Evolutionary conservation across 92 coral and sea anemone genomes (phyloP), one percentile per base, ranked within the genome.

Genomic region (Epizoanthus scotinus): DNA sequence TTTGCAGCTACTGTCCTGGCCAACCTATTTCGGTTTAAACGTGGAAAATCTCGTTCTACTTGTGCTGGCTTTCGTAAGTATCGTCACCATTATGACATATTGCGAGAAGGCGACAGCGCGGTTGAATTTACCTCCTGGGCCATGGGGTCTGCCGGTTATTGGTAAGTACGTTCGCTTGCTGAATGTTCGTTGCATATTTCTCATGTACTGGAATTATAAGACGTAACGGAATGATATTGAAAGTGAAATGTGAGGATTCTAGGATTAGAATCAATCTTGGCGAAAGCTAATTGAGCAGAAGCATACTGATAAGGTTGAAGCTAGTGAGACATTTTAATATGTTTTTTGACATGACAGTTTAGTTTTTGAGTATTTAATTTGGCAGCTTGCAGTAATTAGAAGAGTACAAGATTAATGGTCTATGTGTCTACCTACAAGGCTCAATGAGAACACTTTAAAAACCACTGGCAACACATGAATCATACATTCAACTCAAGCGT

Each of bases 111-210:
- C 20, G 22, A 15, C 44, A 2, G 1, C 24, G 52, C 52, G 14
- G 24, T 12, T 64, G 1, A 64, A 64, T 1, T 19, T 64, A 27
- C 70, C 70, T 14, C 70, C 70, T 17, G 70, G 70, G 0, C 70
- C 70, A 31, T 64, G 70, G 70, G 70, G 70, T 5, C 20, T 64
- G 8, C 70, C 70, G 3, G 38, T 64, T 19, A 64, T 64, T 29
- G 70, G 70, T 64, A 47, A 64, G 70, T 64, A 14, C 2, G 50
- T 44, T 44, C 12, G 8, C 15, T 20, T 15, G n/a, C 21, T 62
- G 31, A 21, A 63, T 12, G 29, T 9, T 63, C 8, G 9, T 1
- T 25, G 6, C 8, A 8, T 25, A 25, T 28, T 63, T 63, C 18
- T 14, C 34, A 14, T 27, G 38, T 6, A 27, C 68, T 9, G 36